phyloP scores from a whole-genome alignment of 2,113 vertebrate species.

The Oceanodroma tethys region DNA sequence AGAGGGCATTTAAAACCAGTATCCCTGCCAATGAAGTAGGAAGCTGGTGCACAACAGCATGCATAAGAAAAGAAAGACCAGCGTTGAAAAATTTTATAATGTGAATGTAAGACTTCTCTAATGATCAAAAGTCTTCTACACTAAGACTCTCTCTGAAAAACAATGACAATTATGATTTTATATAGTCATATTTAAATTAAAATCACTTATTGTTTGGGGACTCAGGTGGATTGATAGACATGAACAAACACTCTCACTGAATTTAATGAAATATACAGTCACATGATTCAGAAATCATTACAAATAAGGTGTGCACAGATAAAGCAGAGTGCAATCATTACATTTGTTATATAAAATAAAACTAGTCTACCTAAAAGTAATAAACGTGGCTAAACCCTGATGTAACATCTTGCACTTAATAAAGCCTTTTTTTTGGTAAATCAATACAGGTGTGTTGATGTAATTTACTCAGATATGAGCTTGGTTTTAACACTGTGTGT shows the following conservation, averaged over 20 bases:
- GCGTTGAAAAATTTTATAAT: neutral
- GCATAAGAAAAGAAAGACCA: neutral
- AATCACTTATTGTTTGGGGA: conserved; percentile 44
- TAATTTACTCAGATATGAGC: neutral
- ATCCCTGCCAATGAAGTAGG: neutral
- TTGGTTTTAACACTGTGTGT: neutral
- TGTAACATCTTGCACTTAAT: conserved; percentile 71
- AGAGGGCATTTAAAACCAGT: neutral
- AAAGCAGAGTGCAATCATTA: conserved; percentile 57
- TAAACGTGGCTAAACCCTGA: conserved; percentile 58
- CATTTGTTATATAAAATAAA: conserved; percentile 66
- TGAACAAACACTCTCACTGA: conserved; percentile 35
- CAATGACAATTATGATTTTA: conserved; percentile 35
- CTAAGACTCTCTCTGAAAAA: conserved; percentile 14
- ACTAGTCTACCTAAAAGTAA: conserved; percentile 72
- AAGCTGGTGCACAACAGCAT: neutral
- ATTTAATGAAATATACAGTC: conserved; percentile 62
- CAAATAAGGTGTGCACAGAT: conserved; percentile 71
- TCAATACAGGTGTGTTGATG: neutral
- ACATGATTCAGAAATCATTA: conserved; percentile 74
- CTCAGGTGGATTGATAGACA: conserved; percentile 30
- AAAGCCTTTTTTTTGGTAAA: conserved; percentile 34
- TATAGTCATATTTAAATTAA: conserved; percentile 58
- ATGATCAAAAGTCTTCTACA: conserved; percentile 15
- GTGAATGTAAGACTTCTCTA: neutral